phyloP scores from a whole-genome alignment of 2,113 vertebrate genomes.

The Lethenteron reissneri region DNA sequence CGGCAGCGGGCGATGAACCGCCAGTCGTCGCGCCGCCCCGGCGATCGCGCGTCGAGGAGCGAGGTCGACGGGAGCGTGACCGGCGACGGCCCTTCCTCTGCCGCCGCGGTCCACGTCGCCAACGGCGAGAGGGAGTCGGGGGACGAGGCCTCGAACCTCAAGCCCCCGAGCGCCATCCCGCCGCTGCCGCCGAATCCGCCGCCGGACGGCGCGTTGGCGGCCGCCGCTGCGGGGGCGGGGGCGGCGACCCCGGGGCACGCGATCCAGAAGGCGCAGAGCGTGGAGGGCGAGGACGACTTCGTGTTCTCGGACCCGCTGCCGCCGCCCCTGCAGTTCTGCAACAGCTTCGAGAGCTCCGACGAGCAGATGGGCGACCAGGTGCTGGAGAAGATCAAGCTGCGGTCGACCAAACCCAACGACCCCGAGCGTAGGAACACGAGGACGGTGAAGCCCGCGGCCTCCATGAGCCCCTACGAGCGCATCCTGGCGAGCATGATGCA shows the following conservation, averaged over 20 bases:
- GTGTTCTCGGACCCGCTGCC: constrained; percentile 74
- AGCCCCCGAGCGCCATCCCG: background rate
- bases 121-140: background rate
- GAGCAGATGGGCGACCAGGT: constrained; percentile 31
- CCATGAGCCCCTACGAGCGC: constrained; percentile 21
- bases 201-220: background rate
- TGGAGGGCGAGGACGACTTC: constrained; percentile 86
- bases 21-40: constrained; percentile 39
- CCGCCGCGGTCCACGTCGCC: background rate
- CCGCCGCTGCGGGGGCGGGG: constrained; percentile 2
- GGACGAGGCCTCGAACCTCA: background rate
- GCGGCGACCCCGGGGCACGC: background rate
- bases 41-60: constrained; percentile 35
- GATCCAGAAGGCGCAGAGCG: constrained; percentile 9
- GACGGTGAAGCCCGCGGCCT: constrained; percentile 17
- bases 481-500: constrained; percentile 35
- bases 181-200: background rate
- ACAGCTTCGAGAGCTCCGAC: constrained; percentile 82
- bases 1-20: constrained; percentile 75
- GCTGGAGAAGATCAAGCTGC: constrained; percentile 34
- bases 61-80: background rate
- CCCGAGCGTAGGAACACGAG: constrained; percentile 26
- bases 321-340: constrained; percentile 82
- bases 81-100: background rate
- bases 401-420: constrained; percentile 18